phyloP scores from a whole-genome alignment of 2,113 vertebrate genomes.

The Macroglossus sobrinus region DNA sequence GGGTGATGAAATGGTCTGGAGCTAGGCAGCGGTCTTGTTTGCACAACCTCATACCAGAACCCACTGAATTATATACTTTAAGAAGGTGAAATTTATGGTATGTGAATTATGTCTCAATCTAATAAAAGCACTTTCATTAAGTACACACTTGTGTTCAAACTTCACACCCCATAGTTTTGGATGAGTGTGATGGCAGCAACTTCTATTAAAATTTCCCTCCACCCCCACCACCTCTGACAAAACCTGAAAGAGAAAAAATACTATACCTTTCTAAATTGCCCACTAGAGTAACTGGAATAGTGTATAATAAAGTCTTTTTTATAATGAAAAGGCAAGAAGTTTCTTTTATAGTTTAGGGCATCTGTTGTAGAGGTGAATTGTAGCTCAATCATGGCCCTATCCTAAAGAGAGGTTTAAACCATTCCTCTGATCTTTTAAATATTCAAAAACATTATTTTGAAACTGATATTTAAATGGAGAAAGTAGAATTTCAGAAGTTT shows the following conservation, averaged over 20 bases:
- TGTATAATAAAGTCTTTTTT: neutral
- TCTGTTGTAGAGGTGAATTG: neutral
- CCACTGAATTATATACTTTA: neutral
- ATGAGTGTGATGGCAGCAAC: neutral
- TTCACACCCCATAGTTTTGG: neutral
- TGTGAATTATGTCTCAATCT: neutral
- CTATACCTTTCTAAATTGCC: neutral
- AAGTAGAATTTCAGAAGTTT: conserved; percentile 41
- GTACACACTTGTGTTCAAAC: neutral
- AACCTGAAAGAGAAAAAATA: neutral
- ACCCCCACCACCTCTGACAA: neutral
- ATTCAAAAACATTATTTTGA: conserved; percentile 58
- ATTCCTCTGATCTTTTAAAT: conserved; percentile 51
- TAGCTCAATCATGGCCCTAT: neutral
- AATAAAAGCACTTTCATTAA: neutral
- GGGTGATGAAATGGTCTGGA: neutral
- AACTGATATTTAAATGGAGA: conserved; percentile 48
- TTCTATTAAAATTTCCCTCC: neutral
- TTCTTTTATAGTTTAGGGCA: neutral
- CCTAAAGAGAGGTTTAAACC: conserved; percentile 44
- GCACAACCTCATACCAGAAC: neutral
- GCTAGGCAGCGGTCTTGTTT: neutral
- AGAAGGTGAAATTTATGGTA: neutral
- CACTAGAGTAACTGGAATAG: neutral
- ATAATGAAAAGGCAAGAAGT: neutral